Evolutionary conservation across 2,888 invertebrate genomes (phyloP), one percentile per base, ranked within the genome.

Genomic region (Amblyjoppa fuscipennis): DNA sequence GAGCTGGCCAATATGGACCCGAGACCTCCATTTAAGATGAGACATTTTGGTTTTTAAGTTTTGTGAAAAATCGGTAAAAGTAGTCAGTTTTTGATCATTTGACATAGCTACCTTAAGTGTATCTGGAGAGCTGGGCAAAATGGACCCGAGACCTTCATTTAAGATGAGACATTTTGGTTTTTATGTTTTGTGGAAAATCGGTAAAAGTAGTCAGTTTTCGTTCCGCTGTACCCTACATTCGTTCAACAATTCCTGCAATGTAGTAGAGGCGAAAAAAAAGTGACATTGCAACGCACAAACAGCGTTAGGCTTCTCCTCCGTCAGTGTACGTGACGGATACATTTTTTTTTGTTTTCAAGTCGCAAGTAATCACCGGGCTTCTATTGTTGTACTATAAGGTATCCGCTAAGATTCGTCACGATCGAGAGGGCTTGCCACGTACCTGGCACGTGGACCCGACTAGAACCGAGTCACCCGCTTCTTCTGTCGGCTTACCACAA

Each of bases 341-440:
- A 9, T 7, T 4, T 56, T 66, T 53, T 53, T 66, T 53, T 20
- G 20, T 20, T 20, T 20, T 53, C 66, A 6, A 49, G n/a, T 28
- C 13, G 53, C 51, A 53, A 13, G 38, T 34, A 64, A 64, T 31
- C n/a, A 41, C 11, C 20, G 68, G 68, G 20, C 20, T 41, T 25
- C 28, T 59, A 28, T 59, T 28, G 28, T 38, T 25, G 51, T 34
- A 38, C 59, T 56, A 25, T 51, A 49, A 49, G 59, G 28, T 64
- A 61, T 59, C 73, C 25, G 51, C 11, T 66, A 34, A 77, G 59
- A n/a, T 53, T 78, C 79, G 85, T 85, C 82, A 85, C 85, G 85
- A 71, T 70, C 74, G 70, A 82, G 49, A 79, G 70, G 25, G 59
- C 56, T 56, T 71, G 28, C 25, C 79, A 85, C 81, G 81, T 70